A percentile compares a stretch with the other conserved stretches of the same genome.
These are phyloP conservation scores for Notarius lentiginosus DNA, from an alignment of 2,113 vertebrate species.

Conservation along the genomic window DNA sequence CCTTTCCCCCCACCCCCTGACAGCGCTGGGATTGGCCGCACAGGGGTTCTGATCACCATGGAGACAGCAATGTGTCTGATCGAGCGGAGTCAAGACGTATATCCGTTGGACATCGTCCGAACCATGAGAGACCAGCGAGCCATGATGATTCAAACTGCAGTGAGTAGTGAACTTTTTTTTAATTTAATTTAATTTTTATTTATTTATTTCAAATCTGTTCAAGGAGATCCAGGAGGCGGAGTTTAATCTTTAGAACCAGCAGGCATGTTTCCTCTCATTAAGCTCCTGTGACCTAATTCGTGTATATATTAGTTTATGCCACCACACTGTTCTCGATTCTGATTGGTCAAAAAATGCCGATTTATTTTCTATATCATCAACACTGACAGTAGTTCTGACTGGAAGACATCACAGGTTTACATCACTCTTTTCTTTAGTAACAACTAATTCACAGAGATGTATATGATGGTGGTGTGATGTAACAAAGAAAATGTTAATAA, in stretches of 20 bases:
- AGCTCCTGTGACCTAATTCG: background rate
- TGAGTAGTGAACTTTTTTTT: conserved; percentile 28
- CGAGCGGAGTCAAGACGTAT: conserved; percentile 93
- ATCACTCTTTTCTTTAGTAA: background rate
- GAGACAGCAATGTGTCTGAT: conserved; percentile 98
- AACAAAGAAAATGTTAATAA: background rate
- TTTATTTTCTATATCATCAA: background rate
- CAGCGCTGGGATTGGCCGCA: conserved; percentile 74
- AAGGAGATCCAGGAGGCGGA: background rate
- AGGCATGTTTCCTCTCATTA: background rate
- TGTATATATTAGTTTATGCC: background rate
- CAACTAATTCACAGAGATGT: background rate
- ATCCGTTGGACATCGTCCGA: conserved; percentile 93
- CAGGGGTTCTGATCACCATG: conserved; percentile 98
- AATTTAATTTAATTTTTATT: no score
- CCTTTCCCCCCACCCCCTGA: background rate
- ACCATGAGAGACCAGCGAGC: conserved; percentile 72
- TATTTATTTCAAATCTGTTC: background rate
- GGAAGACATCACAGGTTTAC: background rate
- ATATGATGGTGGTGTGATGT: background rate
- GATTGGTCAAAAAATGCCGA: background rate
- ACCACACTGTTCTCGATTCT: background rate
- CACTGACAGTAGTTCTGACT: no score
- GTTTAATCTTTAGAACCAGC: background rate
- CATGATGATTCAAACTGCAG: conserved; percentile 58